A percentile compares a stretch with the other conserved stretches of the same genome.
Evolutionary conservation across 2,797 vertebrate species (phyloP).

Genomic region (Hylomyscus alleni): DNA sequence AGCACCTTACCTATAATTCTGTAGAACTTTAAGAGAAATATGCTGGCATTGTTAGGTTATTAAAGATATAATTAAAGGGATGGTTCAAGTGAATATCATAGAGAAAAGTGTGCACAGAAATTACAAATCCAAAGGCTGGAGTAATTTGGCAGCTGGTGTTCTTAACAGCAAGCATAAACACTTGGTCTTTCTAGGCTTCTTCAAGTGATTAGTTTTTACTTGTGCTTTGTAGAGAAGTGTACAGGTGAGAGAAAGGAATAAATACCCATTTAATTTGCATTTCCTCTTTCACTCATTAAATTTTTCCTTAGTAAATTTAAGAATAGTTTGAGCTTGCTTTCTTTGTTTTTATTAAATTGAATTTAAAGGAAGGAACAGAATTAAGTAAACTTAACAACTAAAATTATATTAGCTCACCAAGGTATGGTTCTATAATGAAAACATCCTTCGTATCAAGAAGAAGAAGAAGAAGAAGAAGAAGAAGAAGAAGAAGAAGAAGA

Average conservation of each 20-base stretch:
- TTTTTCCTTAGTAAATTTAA: slow-evolving; percentile 29
- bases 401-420: background rate
- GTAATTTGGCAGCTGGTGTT: background rate
- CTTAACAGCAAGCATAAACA: background rate
- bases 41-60: background rate
- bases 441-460: background rate
- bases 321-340: background rate
- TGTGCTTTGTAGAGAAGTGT: background rate
- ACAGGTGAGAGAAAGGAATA: background rate
- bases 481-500: too few species aligned
- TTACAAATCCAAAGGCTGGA: background rate
- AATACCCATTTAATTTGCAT: background rate
- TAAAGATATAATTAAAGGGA: background rate
- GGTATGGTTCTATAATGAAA: background rate
- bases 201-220: background rate
- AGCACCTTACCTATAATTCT: background rate
- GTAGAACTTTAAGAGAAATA: background rate
- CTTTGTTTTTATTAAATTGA: background rate
- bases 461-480: background rate
- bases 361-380: background rate
- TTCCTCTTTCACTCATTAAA: background rate
- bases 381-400: background rate
- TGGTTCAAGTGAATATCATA: background rate
- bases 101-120: background rate
- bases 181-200: background rate